These are phyloP conservation scores for Drosophila sucinea DNA, from an alignment of 1,140 invertebrate species.

Conservation along the genomic window DNA sequence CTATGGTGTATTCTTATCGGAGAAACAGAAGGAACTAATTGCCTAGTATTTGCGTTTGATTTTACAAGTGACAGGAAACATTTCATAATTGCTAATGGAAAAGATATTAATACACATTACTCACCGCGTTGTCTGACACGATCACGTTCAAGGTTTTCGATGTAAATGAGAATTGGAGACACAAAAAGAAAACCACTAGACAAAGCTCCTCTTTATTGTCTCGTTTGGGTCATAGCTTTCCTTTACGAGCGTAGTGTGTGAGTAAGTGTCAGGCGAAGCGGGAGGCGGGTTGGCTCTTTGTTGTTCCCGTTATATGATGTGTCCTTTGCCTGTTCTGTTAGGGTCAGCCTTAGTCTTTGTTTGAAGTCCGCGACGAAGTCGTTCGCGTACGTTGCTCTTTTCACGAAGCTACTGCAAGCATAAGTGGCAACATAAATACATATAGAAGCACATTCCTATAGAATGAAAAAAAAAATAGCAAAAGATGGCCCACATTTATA, in stretches of 20 bases:
- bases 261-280: not conserved
- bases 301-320: not conserved
- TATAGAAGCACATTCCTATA: constrained; percentile 26
- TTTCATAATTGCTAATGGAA: constrained; percentile 46
- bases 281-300: not conserved
- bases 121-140: constrained; percentile 20
- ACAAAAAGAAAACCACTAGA: constrained; percentile 15
- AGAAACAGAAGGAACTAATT: constrained; percentile 5
- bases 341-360: constrained; percentile 5
- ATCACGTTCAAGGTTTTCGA: constrained; percentile 2
- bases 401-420: constrained; percentile 49
- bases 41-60: constrained; percentile 18
- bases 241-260: not conserved
- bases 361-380: not conserved
- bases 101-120: constrained; percentile 23
- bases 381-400: constrained; percentile 34
- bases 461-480: constrained; percentile 29
- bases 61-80: constrained; percentile 20
- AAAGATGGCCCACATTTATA: constrained; percentile 53
- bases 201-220: constrained; percentile 17
- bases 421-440: constrained; percentile 53
- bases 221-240: constrained; percentile 9
- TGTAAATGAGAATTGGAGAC: constrained; percentile 3
- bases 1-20: not conserved
- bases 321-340: constrained; percentile 4